Base-by-base conservation (phyloP, 2,888 invertebrate species). In the Mesoligia furuncula region DNA sequence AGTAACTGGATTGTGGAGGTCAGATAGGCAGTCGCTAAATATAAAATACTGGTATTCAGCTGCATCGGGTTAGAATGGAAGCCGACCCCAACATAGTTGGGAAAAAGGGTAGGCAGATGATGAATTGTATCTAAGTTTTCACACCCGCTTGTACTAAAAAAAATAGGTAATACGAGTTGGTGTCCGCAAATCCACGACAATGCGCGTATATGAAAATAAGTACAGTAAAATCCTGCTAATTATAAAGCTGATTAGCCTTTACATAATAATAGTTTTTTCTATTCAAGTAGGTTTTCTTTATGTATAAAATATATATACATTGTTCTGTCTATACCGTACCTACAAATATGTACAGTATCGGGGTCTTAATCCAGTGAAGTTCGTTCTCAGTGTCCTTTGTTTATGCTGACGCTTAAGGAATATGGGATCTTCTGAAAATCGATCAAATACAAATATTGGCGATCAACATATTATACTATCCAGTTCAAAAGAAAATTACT, bases 381-480 rank as follows among this genome's bases (percentile, higher is more conserved):
- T 81, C 39, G 66, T 76, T 82, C 72, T 59, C 73, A 74, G 73
- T 77, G 74, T 69, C 75, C 62, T 77, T 80, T 88, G 88, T 89
- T 88, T 87, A 84, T 82, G 68, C 76, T 80, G 59, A 76, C 78
- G 71, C 78, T 84, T 70, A 71, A 79, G 83, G 80, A 82, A 89
- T 83, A 89, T 88, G 84, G 81, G 83, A 83, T 82, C 61, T 42
- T 31, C 70, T 70, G 75, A 80, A 87, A 86, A 83, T 85, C 77
- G 78, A 87, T 85, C 83, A 81, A 79, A 81, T 54, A 75, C 69
- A 85, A 87, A 89, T 87, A 87, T 85, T 85, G 67, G 65, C 70
- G 74, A 81, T 78, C 83, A 81, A 75, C 67, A 74, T 75, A 69
- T 85, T 83, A 74, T 69, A 42, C 15, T 57, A 42, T 67, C 57